These are phyloP conservation scores for Harmothoe impar DNA, from an alignment of 2,888 invertebrate species.

Conservation along the genomic window DNA sequence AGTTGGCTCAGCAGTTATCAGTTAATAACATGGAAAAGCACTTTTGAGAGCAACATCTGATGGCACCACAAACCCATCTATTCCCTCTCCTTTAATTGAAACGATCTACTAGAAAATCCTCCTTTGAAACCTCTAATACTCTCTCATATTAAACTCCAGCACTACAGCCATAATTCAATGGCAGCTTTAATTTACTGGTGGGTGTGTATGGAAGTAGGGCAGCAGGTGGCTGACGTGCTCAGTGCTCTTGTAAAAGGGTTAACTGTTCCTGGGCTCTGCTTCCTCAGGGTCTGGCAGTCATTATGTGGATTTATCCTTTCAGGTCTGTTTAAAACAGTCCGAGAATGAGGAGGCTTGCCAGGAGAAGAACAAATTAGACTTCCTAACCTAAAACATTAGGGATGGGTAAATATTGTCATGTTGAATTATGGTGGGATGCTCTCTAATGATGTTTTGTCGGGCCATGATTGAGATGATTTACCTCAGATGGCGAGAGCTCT, in stretches of 20 bases:
- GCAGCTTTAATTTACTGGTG: neutral
- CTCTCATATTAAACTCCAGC: too few relatives aligned
- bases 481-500: too few relatives aligned
- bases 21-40: neutral
- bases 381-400: neutral
- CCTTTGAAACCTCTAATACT: too few relatives aligned
- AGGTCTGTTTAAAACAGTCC: neutral
- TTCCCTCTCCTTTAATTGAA: too few relatives aligned
- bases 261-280: neutral
- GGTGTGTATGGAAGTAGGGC: neutral
- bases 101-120: too few relatives aligned
- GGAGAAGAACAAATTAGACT: neutral
- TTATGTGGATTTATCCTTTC: conserved; percentile 1
- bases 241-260: neutral
- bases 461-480: too few relatives aligned
- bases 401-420: neutral
- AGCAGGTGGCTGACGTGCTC: neutral
- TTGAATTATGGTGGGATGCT: neutral
- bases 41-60: neutral
- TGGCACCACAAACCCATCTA: neutral
- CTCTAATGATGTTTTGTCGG: too few relatives aligned
- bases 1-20: neutral
- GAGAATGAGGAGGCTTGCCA: neutral
- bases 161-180: too few relatives aligned
- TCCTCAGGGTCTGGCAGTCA: neutral